Percentiles rank a stretch among this genome's conserved stretches.
phyloP scores from a whole-genome alignment of 2,888 invertebrate genomes.

The Athalia circularis region DNA sequence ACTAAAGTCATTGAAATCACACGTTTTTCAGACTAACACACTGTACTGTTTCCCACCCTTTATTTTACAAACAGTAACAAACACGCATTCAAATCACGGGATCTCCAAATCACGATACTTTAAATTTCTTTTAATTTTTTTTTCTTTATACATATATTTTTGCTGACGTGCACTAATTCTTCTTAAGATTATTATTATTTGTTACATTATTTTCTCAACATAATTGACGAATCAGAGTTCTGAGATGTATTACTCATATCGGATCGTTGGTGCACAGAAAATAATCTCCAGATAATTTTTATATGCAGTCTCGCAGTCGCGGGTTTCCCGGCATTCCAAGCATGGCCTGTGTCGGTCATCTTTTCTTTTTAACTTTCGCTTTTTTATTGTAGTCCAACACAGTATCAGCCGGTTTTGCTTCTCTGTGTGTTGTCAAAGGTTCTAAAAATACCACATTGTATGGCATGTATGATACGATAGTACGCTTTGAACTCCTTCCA shows the following conservation, averaged over 20 bases:
- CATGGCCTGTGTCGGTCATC: background rate
- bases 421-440: slow-evolving; percentile 21
- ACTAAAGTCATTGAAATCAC: too few species aligned
- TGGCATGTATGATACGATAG: background rate
- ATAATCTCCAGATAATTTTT: too few species aligned
- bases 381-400: too few species aligned
- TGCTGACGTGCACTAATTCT: background rate
- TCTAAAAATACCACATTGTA: background rate
- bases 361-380: background rate
- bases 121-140: background rate
- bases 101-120: slow-evolving; percentile 20
- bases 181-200: too few species aligned
- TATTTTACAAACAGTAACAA: background rate
- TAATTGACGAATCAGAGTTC: too few species aligned
- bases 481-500: too few species aligned
- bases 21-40: background rate
- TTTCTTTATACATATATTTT: background rate
- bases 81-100: slow-evolving; percentile 35
- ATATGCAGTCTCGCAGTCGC: too few species aligned
- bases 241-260: too few species aligned
- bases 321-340: too few species aligned
- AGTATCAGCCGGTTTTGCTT: background rate
- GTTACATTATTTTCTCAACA: too few species aligned
- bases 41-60: background rate
- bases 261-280: too few species aligned